Conservation (phyloP, 1,140 invertebrate species). For the Aradophagus sp. region DNA sequence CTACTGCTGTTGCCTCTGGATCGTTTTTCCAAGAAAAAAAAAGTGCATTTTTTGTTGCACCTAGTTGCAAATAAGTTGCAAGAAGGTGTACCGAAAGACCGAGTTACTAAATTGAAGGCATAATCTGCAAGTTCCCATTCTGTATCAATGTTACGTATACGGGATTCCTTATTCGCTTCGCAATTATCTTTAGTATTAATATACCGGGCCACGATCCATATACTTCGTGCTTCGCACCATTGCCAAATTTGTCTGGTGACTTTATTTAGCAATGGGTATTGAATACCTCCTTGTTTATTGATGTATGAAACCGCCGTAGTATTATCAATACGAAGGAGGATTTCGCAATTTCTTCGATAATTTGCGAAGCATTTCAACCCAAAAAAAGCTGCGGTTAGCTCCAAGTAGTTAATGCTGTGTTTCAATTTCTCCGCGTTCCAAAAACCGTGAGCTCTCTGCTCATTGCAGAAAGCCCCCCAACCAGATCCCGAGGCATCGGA, state of each 20-base stretch:
- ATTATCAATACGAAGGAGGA: conserved; percentile 1
- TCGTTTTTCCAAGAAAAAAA: conserved; percentile 1
- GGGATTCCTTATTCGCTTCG: conserved; percentile 1
- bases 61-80: not conserved
- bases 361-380: conserved; percentile 3
- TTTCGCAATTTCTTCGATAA: not conserved
- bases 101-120: not conserved
- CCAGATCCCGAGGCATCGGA: conserved; percentile 9
- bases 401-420: not conserved
- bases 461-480: conserved; percentile 13
- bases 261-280: not conserved
- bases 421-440: too few species aligned
- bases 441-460: too few species aligned
- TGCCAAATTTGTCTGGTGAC: conserved; percentile 6
- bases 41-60: not conserved
- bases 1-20: not conserved
- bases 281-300: conserved; percentile 4
- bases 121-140: conserved; percentile 2
- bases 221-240: conserved; percentile 3
- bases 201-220: conserved; percentile 6
- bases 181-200: conserved; percentile 1
- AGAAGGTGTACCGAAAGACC: not conserved
- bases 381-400: conserved; percentile 2
- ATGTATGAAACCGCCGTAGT: conserved; percentile 6
- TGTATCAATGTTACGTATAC: conserved; percentile 1